phyloP scores from a whole-genome alignment of 1,140 invertebrate genomes.

The Ericerus pela region DNA sequence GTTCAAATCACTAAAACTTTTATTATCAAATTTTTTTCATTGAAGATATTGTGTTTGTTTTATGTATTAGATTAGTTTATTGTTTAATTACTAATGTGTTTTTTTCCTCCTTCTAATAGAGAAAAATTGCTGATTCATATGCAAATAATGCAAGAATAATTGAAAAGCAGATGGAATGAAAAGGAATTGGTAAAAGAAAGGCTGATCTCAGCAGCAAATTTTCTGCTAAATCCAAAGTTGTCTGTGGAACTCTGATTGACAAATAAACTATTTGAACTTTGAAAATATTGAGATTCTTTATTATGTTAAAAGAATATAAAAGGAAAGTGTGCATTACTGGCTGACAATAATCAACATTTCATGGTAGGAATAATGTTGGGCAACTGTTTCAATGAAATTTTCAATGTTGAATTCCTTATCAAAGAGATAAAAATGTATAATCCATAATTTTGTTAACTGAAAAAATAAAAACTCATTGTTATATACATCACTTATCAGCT shows the following conservation, averaged over 20 bases:
- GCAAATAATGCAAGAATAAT: constrained; percentile 96
- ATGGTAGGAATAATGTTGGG: too few species aligned
- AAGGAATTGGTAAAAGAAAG: constrained; percentile 84
- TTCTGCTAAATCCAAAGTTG: constrained; percentile 40
- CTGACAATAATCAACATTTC: too few species aligned
- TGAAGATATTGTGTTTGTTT: not conserved
- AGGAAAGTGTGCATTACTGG: too few species aligned
- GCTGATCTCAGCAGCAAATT: constrained; percentile 30
- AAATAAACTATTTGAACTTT: constrained; percentile 21
- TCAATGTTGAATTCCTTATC: too few species aligned
- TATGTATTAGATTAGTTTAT: not conserved
- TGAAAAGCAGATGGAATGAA: constrained; percentile 89
- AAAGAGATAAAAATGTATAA: too few species aligned
- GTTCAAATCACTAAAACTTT: not conserved
- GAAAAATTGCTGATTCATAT: constrained; percentile 95
- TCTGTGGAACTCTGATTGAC: constrained; percentile 50
- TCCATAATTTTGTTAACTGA: too few species aligned
- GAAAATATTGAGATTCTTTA: too few species aligned
- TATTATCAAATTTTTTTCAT: not conserved
- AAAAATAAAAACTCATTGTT: too few species aligned
- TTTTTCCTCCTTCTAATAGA: constrained; percentile 32
- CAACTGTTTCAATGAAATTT: too few species aligned
- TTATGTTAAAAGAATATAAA: too few species aligned
- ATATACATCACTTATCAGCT: too few species aligned
- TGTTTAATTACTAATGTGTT: constrained; percentile 5